Conservation (phyloP, 2,797 vertebrate species). For the Rhodeus uyekii region DNA sequence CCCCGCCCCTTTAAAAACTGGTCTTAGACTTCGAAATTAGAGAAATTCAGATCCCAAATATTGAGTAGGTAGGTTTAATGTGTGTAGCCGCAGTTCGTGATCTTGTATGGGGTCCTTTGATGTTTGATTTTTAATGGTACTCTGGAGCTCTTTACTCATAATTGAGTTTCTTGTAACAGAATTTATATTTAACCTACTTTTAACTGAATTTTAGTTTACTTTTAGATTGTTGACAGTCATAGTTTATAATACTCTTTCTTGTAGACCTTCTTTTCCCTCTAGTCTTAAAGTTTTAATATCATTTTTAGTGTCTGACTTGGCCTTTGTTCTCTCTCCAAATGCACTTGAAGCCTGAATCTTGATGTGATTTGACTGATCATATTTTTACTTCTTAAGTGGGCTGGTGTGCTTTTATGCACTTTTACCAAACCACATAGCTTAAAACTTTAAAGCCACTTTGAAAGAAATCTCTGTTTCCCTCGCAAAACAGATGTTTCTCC, state of each 20-base stretch:
- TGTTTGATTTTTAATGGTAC: not conserved
- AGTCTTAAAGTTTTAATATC: not conserved
- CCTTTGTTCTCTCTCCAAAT: not conserved
- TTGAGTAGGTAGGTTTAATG: not conserved
- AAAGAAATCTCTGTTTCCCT: slow-evolving; percentile 13
- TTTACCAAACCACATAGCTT: slow-evolving; percentile 16
- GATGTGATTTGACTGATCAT: slow-evolving; percentile 9
- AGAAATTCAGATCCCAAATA: not conserved
- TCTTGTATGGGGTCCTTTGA: not conserved
- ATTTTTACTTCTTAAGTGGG: slow-evolving; percentile 9
- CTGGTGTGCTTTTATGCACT: slow-evolving; percentile 18
- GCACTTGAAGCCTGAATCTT: slow-evolving; percentile 19
- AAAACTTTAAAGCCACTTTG: slow-evolving; percentile 37
- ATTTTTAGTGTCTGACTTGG: not conserved
- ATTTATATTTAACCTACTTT: not conserved
- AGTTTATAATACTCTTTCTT: not conserved
- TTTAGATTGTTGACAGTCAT: not conserved
- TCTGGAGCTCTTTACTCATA: not conserved
- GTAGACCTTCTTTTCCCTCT: not conserved
- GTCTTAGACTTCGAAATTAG: not conserved
- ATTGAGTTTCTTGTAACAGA: not conserved
- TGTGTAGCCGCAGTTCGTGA: not conserved
- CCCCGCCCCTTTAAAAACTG: no score
- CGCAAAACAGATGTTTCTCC: slow-evolving; percentile 43
- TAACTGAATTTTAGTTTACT: not conserved